Evolutionary conservation across 2,113 vertebrate species (phyloP).

Genomic region (Pyrgilauda ruficollis): DNA sequence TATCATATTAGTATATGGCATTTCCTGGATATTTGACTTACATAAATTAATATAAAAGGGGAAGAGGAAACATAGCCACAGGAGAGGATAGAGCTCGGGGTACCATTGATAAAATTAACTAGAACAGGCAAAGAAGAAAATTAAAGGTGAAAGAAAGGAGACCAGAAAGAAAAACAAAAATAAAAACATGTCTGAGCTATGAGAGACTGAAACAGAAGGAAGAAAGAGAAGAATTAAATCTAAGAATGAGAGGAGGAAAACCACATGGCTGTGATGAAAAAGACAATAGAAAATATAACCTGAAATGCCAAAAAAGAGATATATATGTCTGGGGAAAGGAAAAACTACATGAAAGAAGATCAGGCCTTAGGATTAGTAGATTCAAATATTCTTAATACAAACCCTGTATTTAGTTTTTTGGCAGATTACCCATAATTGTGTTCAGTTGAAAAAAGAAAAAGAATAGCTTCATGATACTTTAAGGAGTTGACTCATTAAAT

Average conservation of each 20-base stretch:
- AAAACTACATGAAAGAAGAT: neutral
- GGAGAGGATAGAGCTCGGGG: neutral
- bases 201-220: neutral
- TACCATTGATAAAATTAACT: neutral
- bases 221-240: neutral
- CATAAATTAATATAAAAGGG: neutral
- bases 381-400: neutral
- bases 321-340: neutral
- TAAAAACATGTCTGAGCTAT: neutral
- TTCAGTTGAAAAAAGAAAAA: neutral
- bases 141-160: neutral
- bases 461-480: neutral
- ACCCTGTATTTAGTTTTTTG: neutral
- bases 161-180: neutral
- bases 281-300: neutral
- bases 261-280: neutral
- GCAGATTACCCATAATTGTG: neutral
- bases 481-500: neutral
- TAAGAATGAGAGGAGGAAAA: neutral
- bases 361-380: neutral
- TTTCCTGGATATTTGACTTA: neutral
- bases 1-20: neutral
- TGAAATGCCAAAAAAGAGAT: neutral
- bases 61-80: neutral
- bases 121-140: neutral